Percentiles rank a stretch among this genome's conserved stretches.
These are phyloP conservation scores for Otis tarda DNA, from an alignment of 2,113 vertebrate genomes.

Conservation along the genomic window DNA sequence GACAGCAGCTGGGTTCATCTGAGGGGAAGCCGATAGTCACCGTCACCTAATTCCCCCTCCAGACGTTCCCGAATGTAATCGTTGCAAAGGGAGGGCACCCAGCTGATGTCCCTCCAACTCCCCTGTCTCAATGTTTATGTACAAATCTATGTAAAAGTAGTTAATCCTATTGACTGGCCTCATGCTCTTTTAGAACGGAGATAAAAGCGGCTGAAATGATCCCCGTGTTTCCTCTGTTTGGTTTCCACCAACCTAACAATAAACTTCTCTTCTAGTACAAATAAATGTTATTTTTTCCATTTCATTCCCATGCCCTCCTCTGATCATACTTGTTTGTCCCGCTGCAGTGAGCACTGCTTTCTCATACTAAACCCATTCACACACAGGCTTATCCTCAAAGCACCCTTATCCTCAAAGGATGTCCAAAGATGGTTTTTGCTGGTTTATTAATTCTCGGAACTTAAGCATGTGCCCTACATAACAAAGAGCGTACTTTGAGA, in stretches of 20 bases:
- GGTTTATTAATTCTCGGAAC: not conserved
- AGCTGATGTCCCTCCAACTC: not conserved
- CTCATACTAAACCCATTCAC: not conserved
- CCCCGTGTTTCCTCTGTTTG: not conserved
- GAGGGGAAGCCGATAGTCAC: slow-evolving; percentile 2
- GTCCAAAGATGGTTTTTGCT: not conserved
- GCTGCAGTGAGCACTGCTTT: not conserved
- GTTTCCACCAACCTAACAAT: not conserved
- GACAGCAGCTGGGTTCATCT: slow-evolving; percentile 34
- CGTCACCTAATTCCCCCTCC: slow-evolving; percentile 8
- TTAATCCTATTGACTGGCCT: slow-evolving; percentile 17
- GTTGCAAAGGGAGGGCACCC: not conserved
- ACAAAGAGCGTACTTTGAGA: not conserved
- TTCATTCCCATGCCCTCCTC: not conserved
- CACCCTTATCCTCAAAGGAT: not conserved
- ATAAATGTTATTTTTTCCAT: not conserved
- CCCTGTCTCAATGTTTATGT: not conserved
- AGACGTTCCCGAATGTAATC: not conserved
- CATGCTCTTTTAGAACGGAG: not conserved
- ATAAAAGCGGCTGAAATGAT: not conserved
- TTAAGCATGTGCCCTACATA: not conserved
- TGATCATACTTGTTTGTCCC: not conserved
- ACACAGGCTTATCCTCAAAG: not conserved
- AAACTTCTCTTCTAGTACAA: not conserved
- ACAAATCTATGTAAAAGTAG: slow-evolving; percentile 11